phyloP scores from a whole-genome alignment of 2,888 invertebrate genomes.

The Drosophila nigritarsus region DNA sequence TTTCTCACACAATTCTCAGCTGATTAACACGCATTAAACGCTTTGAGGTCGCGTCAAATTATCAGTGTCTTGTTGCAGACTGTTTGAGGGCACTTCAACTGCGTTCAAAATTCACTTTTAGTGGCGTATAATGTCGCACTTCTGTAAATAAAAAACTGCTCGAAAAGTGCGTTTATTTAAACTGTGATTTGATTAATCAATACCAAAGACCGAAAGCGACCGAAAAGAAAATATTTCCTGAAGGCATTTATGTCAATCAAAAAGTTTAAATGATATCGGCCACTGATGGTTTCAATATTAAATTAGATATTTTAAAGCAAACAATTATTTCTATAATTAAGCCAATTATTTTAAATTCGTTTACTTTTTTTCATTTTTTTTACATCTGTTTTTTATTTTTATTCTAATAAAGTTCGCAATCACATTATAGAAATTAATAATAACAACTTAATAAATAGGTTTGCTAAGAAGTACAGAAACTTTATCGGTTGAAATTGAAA shows the following conservation, averaged over 20 bases:
- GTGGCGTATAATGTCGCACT: conserved; percentile 59
- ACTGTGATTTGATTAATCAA: conserved; percentile 65
- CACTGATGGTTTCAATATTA: background rate
- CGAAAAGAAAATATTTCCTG: conserved; percentile 40
- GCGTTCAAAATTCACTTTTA: conserved; percentile 12
- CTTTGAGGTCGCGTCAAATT: conserved; percentile 52
- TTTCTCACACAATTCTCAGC: conserved; percentile 66
- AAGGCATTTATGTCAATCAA: conserved; percentile 25
- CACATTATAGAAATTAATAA: background rate
- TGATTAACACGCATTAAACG: conserved; percentile 62
- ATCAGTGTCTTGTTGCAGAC: conserved; percentile 45
- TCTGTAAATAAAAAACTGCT: conserved; percentile 32
- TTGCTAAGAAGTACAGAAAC: background rate
- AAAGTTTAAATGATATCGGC: conserved; percentile 8
- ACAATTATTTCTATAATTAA: accelerated
- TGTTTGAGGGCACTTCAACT: conserved; percentile 23
- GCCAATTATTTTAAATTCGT: background rate
- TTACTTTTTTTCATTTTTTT: background rate
- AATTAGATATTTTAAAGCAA: accelerated
- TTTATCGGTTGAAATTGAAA: background rate
- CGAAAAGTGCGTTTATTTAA: conserved; percentile 23
- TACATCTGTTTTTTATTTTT: background rate
- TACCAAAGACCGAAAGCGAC: conserved; percentile 30
- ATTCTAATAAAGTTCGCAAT: background rate
- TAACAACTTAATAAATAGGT: background rate